Conservation (phyloP, 2,888 invertebrate genomes). For the Acronicta leporina region DNA sequence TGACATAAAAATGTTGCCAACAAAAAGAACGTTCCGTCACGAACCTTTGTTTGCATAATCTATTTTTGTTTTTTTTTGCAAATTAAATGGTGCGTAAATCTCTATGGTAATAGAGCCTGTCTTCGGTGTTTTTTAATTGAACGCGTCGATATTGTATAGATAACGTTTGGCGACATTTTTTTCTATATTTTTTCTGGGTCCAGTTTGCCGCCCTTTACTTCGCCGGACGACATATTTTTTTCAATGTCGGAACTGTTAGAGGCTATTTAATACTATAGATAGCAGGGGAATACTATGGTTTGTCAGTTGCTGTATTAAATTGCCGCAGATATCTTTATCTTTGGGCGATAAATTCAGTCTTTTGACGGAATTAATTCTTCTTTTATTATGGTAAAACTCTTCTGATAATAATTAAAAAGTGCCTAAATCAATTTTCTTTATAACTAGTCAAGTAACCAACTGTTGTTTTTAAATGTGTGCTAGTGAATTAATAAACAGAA, state of each 20-base stretch:
- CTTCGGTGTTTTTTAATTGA: constrained; percentile 50
- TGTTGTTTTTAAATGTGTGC: no score
- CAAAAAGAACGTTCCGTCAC: constrained; percentile 8
- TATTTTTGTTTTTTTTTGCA: constrained; percentile 56
- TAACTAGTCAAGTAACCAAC: no score
- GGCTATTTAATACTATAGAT: constrained; percentile 24
- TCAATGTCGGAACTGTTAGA: constrained; percentile 32
- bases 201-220: background rate
- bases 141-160: constrained; percentile 65
- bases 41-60: constrained; percentile 43
- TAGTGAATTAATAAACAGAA: no score
- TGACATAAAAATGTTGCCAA: constrained; percentile 18
- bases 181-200: constrained; percentile 5
- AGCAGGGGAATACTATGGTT: constrained; percentile 16
- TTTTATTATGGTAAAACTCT: no score
- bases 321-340: constrained; percentile 26
- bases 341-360: constrained; percentile 13
- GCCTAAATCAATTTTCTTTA: no score
- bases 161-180: constrained; percentile 67
- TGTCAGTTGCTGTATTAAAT: constrained; percentile 25
- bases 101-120: constrained; percentile 42
- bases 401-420: no score
- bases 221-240: constrained; percentile 57
- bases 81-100: constrained; percentile 76
- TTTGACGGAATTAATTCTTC: constrained; percentile 7